These are phyloP conservation scores for Toxotes chatareus DNA, from an alignment of 2,113 vertebrate genomes.

Conservation along the genomic window DNA sequence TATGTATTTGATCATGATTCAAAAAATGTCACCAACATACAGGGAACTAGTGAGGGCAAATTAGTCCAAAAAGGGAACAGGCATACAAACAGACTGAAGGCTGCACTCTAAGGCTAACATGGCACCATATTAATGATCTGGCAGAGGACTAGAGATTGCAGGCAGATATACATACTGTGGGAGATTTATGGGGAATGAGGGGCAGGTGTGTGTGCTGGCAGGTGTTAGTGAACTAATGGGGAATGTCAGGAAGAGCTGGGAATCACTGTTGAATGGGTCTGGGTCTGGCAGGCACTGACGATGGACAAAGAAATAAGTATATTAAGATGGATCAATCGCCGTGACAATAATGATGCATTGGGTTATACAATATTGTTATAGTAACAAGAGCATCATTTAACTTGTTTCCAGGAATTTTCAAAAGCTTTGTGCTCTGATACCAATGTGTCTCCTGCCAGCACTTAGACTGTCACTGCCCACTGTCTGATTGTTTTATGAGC, in stretches of 20 bases:
- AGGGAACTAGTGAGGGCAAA: neutral
- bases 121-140: neutral
- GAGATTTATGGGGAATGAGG: constrained; percentile 22
- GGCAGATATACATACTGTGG: constrained; percentile 12
- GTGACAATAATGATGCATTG: neutral
- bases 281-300: neutral
- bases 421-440: constrained; percentile 5
- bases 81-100: neutral
- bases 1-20: neutral
- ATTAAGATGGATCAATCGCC: neutral
- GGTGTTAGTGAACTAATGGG: constrained; percentile 9
- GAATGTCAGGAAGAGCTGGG: neutral
- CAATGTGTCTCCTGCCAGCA: neutral
- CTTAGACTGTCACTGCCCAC: neutral
- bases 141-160: neutral
- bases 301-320: neutral
- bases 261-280: neutral
- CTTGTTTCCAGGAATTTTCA: constrained; percentile 16
- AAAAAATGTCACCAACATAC: neutral
- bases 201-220: constrained; percentile 39
- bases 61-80: neutral
- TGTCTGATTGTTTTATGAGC: neutral
- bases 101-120: constrained; percentile 13
- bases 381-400: constrained; percentile 25
- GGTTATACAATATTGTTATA: constrained; percentile 1